Evolutionary conservation across 2,888 invertebrate species (phyloP).

Genomic region (Apodemia zela): DNA sequence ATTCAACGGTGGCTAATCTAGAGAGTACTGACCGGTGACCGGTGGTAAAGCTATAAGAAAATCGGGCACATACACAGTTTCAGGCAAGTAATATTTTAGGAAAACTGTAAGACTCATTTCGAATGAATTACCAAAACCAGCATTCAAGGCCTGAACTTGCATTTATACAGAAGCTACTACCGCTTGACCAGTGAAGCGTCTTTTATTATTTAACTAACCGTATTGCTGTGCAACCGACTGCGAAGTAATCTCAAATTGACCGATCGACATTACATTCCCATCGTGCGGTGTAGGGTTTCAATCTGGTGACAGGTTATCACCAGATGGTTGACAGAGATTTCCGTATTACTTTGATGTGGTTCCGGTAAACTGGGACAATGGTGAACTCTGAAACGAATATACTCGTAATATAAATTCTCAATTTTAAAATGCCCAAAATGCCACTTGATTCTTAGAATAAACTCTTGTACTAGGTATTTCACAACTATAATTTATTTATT

Average conservation of each 20-base stretch:
- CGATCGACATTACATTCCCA: constrained; percentile 48
- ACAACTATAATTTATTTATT: no score
- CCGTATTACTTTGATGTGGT: constrained; percentile 17
- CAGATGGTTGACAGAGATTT: constrained; percentile 32
- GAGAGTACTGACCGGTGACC: no score
- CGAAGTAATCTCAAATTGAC: constrained; percentile 53
- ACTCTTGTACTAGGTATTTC: no score
- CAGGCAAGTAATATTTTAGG: no score
- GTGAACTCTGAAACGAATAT: not conserved
- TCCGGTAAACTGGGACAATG: not conserved
- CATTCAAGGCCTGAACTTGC: not conserved
- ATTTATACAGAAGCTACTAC: not conserved
- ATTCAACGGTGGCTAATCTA: no score
- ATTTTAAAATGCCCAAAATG: no score
- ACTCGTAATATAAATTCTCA: no score
- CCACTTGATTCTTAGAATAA: no score
- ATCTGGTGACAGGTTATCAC: constrained; percentile 30
- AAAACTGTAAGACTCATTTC: no score
- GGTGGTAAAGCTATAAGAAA: no score
- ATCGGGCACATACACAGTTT: no score
- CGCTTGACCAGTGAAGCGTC: not conserved
- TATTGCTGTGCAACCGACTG: constrained; percentile 37
- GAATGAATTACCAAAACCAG: not conserved
- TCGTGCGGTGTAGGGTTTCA: constrained; percentile 42
- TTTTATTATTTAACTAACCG: not conserved